Base-by-base conservation (phyloP, 1,140 invertebrate species). In the Zaprionus vittiger region DNA sequence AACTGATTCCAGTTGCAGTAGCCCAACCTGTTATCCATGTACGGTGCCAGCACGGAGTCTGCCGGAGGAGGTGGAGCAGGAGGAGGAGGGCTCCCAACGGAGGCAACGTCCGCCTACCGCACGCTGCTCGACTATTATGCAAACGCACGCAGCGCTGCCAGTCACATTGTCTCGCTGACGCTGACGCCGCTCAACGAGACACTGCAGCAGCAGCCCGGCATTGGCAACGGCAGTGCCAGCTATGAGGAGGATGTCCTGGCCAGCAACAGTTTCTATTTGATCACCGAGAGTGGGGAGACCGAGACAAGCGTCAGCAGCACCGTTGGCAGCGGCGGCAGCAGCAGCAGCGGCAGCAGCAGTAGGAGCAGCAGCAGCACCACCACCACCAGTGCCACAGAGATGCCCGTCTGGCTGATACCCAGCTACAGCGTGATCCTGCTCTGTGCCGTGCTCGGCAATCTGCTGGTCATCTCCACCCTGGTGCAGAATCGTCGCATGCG, bases 401-500 rank as follows among this genome's bases (percentile, higher is more conserved):
- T 92, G 91, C 91, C 91, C 15, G 79, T 86, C 22, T 92, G 91
- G 91, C 56, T 92, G 11, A 95, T 97, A 68, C 95, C 96, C 4
- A 94, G 97, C 1, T 97, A 97, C 89, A 94, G 95, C 31, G 92
- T 95, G 0, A 97, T 98, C 69, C 97, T 98, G 90, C 87, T 97
- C 7, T 94, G 97, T 55, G 95, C 96, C 0, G 95, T 98, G 59
- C 93, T 96, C 2, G 97, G 97, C 0, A 98, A 98, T 93, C 94
- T 95, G 4, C 92, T 97, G 61, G 97, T 98, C 5, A 95, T 98
- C 49, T 94, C 96, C 2, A 97, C 97, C 0, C 92, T 98, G 38
- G 94, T 96, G 1, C 95, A 96, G 85, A 97, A 98, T 92, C 95
- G 96, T 79, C 93, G 96, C 74, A 98, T 98, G 97, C 94, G 97